Evolutionary conservation across 2,113 vertebrate species (phyloP).

Genomic region (Hippocampus comes): DNA sequence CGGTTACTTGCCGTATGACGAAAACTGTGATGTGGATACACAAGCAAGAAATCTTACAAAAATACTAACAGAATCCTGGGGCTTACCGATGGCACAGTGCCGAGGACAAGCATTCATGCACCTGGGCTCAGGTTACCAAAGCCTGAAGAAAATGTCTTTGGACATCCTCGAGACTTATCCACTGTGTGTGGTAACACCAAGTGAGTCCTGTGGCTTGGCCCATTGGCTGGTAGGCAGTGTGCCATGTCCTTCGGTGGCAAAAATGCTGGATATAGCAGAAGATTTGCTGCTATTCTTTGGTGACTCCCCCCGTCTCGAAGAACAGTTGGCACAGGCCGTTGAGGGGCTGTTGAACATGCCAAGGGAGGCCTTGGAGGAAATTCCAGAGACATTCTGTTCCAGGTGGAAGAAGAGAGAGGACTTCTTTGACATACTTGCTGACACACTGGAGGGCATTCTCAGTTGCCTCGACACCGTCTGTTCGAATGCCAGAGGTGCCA

Average conservation of each 20-base stretch:
- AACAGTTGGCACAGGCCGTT: conserved; percentile 79
- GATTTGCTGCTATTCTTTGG: conserved; percentile 84
- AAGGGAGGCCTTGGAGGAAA: conserved; percentile 72
- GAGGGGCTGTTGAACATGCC: conserved; percentile 75
- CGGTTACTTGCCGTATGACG: conserved; percentile 84
- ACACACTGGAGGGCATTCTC: conserved; percentile 84
- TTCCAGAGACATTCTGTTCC: conserved; percentile 83
- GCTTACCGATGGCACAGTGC: conserved; percentile 89
- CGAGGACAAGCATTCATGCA: conserved; percentile 89
- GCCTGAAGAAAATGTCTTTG: conserved; percentile 84
- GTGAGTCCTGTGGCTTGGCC: conserved; percentile 90
- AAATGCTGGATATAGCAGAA: conserved; percentile 82
- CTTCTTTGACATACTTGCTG: conserved; percentile 85
- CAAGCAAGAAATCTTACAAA: conserved; percentile 81
- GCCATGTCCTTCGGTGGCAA: conserved; percentile 78
- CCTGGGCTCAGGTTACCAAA: conserved; percentile 82
- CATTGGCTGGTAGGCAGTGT: conserved; percentile 85
- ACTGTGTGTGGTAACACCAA: conserved; percentile 82
- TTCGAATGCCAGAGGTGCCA: conserved; percentile 67
- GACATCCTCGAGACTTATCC: conserved; percentile 85
- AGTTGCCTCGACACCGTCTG: conserved; percentile 84
- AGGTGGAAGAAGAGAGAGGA: conserved; percentile 91
- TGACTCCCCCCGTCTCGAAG: conserved; percentile 76
- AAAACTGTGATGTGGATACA: conserved; percentile 66
- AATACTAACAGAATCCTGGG: conserved; percentile 88